Evolutionary conservation across 92 coral and sea anemone species (phyloP).

Genomic region (Palythoa heliodiscus): DNA sequence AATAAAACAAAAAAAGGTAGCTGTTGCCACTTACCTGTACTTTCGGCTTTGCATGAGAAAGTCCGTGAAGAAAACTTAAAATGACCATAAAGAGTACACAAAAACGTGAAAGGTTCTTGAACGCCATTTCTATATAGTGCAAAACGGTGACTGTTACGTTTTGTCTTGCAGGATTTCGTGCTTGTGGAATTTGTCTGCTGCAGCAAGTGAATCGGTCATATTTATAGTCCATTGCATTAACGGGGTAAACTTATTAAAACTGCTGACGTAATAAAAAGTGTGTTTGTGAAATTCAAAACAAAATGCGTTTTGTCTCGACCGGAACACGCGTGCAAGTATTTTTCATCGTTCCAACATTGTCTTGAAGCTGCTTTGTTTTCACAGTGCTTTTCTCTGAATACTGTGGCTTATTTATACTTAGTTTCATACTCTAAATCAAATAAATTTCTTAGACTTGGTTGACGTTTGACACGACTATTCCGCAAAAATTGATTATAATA

Average conservation of each 20-base stretch:
- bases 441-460: neutral
- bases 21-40: neutral
- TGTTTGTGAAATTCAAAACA: neutral
- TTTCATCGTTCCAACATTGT: conserved; percentile 9
- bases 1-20: neutral
- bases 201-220: neutral
- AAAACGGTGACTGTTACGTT: neutral
- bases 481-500: too few species aligned
- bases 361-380: neutral
- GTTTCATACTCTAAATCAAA: conserved; percentile 19
- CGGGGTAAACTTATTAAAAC: neutral
- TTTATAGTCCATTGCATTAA: conserved; percentile 10
- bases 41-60: conserved; percentile 13
- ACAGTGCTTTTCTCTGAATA: neutral
- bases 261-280: neutral
- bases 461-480: neutral
- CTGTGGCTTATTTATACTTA: neutral
- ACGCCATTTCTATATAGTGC: neutral
- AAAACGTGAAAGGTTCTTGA: neutral
- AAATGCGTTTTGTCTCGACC: neutral
- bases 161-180: neutral
- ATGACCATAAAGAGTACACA: neutral
- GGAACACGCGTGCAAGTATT: neutral
- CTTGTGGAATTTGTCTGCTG: neutral
- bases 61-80: conserved; percentile 3